These are phyloP conservation scores for Chrysopilus asiliformis DNA, from an alignment of 2,888 invertebrate species.

Conservation along the genomic window DNA sequence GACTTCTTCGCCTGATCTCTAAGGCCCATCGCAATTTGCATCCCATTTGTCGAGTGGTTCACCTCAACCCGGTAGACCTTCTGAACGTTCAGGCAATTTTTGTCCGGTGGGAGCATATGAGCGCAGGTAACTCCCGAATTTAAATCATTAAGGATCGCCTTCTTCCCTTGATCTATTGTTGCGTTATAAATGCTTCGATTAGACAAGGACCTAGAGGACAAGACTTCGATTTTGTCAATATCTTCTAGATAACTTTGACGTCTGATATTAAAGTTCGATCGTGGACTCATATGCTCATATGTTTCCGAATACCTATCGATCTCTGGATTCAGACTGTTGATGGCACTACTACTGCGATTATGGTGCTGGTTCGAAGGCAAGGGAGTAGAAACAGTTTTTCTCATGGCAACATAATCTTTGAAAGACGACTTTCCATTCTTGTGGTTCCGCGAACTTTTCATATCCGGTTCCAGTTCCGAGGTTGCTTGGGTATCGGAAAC, in stretches of 20 bases:
- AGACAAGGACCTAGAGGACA: constrained; percentile 15
- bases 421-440: no score
- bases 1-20: constrained; percentile 36
- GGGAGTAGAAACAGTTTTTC: no score
- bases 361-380: no score
- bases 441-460: background rate
- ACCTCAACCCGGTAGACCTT: constrained; percentile 33
- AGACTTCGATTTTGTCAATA: constrained; percentile 28
- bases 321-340: no score
- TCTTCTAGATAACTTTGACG: constrained; percentile 18
- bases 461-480: constrained; percentile 14
- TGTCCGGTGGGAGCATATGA: background rate
- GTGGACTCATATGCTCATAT: constrained; percentile 15
- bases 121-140: background rate
- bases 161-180: no score
- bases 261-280: constrained; percentile 14
- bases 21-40: constrained; percentile 35
- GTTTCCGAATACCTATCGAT: constrained; percentile 7
- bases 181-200: background rate
- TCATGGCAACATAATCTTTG: no score
- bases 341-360: background rate
- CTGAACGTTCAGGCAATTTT: constrained; percentile 22
- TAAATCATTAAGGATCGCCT: no score
- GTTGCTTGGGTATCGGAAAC: constrained; percentile 27
- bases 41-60: constrained; percentile 31